phyloP scores from a whole-genome alignment of 2,797 vertebrate genomes.

The Esox masquinongy region DNA sequence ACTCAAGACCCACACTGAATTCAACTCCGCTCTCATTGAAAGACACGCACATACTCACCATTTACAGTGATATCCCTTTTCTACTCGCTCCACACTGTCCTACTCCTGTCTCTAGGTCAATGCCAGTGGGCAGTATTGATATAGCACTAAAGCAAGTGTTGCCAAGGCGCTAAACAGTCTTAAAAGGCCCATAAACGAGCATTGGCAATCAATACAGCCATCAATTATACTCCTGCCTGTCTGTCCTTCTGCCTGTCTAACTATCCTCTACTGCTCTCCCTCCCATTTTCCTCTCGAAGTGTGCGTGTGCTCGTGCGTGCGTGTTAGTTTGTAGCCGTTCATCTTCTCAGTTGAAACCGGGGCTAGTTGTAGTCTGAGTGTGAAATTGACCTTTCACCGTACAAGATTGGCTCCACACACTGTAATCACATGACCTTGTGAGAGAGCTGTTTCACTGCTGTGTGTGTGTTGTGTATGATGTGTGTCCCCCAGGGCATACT shows the following conservation, averaged over 20 bases:
- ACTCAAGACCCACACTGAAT: too few species aligned
- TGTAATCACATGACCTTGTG: constrained; percentile 40
- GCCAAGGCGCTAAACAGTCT: constrained; percentile 70
- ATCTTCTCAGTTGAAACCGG: not conserved
- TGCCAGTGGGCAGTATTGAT: constrained; percentile 63
- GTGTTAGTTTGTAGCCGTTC: not conserved
- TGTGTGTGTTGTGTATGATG: not conserved
- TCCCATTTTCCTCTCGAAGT: not conserved
- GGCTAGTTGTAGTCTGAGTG: not conserved
- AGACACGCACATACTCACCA: constrained; percentile 11
- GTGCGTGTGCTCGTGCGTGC: not conserved
- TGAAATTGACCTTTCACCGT: not conserved
- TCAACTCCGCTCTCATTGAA: too few species aligned
- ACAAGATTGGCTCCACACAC: not conserved
- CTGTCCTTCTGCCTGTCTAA: constrained; percentile 6
- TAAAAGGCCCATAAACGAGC: constrained; percentile 63
- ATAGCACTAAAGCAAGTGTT: constrained; percentile 59
- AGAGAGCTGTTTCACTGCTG: not conserved
- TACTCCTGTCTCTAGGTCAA: constrained; percentile 35
- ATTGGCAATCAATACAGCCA: constrained; percentile 63
- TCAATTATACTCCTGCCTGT: constrained; percentile 52
- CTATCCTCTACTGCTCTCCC: not conserved
- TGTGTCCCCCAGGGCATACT: not conserved
- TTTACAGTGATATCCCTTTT: not conserved
- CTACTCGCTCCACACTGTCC: constrained; percentile 8